These are phyloP conservation scores for Linepithema humile DNA, from an alignment of 1,140 invertebrate species.

Conservation along the genomic window DNA sequence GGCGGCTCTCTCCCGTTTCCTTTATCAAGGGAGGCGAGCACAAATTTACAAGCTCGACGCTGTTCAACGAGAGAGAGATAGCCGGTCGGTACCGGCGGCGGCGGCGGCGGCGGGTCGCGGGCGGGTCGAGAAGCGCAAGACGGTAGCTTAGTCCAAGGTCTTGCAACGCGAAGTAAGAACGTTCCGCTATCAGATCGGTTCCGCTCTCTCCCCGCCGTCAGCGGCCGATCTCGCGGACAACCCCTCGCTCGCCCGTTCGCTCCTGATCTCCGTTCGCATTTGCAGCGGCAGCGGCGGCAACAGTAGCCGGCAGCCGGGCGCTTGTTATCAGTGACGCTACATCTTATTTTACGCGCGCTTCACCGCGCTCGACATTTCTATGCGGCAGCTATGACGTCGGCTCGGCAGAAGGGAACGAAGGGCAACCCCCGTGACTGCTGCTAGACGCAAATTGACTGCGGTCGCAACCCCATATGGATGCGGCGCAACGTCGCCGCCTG, in stretches of 20 bases:
- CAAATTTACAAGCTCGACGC: constrained; percentile 78
- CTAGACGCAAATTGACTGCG: constrained; percentile 84
- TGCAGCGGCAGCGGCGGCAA: not conserved
- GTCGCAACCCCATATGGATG: constrained; percentile 68
- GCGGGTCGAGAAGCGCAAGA: constrained; percentile 45
- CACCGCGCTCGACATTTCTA: constrained; percentile 82
- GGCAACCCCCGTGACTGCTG: constrained; percentile 79
- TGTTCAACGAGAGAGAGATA: constrained; percentile 67
- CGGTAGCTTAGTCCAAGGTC: constrained; percentile 54
- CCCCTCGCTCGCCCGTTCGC: constrained; percentile 36
- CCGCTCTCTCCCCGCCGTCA: not conserved
- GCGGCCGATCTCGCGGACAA: constrained; percentile 38
- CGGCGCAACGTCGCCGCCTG: not conserved
- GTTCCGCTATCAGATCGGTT: constrained; percentile 70
- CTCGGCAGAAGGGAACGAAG: constrained; percentile 71
- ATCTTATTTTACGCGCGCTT: constrained; percentile 84
- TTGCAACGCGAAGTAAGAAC: constrained; percentile 56
- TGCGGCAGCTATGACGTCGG: constrained; percentile 83
- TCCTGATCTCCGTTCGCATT: constrained; percentile 17
- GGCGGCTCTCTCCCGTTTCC: constrained; percentile 74
- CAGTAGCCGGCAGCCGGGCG: constrained; percentile 18
- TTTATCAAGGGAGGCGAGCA: constrained; percentile 77
- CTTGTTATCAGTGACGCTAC: constrained; percentile 84
- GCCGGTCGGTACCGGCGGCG: not conserved
- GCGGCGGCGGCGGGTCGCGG: not conserved